Conservation (phyloP, 2,888 invertebrate species). For the Drosophila sordidapex region DNA sequence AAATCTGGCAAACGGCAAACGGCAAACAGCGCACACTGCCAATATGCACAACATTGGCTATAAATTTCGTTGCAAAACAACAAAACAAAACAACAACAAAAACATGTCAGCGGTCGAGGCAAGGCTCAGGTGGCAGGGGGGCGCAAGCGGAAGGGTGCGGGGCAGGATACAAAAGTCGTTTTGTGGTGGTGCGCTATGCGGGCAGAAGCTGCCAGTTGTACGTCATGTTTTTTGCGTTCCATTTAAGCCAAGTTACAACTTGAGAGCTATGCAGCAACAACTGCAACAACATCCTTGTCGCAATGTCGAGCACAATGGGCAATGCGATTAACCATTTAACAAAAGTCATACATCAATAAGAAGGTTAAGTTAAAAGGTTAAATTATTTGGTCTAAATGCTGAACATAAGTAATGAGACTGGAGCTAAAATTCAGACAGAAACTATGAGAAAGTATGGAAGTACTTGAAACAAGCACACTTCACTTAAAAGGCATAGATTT, state of each 20-base stretch:
- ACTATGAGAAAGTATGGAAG: neutral
- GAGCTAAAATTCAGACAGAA: neutral
- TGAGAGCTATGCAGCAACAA: constrained; percentile 23
- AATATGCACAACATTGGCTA: constrained; percentile 76
- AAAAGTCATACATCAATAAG: neutral
- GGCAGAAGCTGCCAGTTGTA: constrained; percentile 64
- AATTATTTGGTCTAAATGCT: neutral
- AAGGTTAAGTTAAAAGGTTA: neutral
- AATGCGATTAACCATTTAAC: neutral
- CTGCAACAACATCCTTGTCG: constrained; percentile 27
- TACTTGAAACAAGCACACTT: neutral
- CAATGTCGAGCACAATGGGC: constrained; percentile 38
- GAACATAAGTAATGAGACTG: neutral
- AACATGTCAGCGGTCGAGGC: constrained; percentile 66
- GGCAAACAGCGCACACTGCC: constrained; percentile 61
- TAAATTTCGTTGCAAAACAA: constrained; percentile 57
- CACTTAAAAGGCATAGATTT: neutral
- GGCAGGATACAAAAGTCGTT: constrained; percentile 41
- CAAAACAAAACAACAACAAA: constrained; percentile 24
- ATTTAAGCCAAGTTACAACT: constrained; percentile 58
- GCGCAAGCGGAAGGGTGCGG: neutral
- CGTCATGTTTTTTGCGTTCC: constrained; percentile 64
- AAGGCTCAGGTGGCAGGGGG: constrained; percentile 4
- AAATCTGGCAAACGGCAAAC: constrained; percentile 54
- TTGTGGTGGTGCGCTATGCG: constrained; percentile 65